These are phyloP conservation scores for Drosophila phalerata DNA, from an alignment of 2,888 invertebrate species.

Conservation along the genomic window DNA sequence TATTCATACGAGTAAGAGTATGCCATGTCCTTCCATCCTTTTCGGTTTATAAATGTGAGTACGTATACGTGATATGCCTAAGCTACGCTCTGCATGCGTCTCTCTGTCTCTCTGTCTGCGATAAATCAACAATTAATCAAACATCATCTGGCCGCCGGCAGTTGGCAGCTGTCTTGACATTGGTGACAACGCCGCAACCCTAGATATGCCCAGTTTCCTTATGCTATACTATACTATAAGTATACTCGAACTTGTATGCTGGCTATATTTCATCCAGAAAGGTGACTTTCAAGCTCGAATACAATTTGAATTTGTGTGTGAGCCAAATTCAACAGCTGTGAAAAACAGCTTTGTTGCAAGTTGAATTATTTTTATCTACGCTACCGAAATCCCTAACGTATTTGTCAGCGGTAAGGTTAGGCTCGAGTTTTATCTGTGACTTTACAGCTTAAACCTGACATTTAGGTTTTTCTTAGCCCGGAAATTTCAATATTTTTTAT, in stretches of 20 bases:
- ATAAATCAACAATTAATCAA: constrained; percentile 84
- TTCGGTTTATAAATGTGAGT: constrained; percentile 61
- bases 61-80: constrained; percentile 58
- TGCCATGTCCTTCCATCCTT: constrained; percentile 14
- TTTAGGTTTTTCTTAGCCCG: neutral
- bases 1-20: constrained; percentile 45
- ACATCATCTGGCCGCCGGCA: constrained; percentile 70
- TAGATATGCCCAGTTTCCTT: neutral
- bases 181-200: constrained; percentile 43
- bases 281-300: constrained; percentile 27
- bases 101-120: constrained; percentile 45
- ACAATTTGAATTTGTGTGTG: constrained; percentile 16
- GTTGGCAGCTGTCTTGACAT: constrained; percentile 48
- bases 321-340: constrained; percentile 15
- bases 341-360: constrained; percentile 12
- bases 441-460: neutral
- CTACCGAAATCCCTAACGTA: neutral
- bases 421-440: neutral
- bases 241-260: constrained; percentile 1
- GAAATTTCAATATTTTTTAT: too few species aligned
- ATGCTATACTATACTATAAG: constrained; percentile 2
- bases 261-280: constrained; percentile 44
- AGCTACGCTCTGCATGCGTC: constrained; percentile 9
- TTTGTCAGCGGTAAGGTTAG: neutral
- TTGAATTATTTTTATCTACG: neutral